Evolutionary conservation across 2,797 vertebrate genomes (phyloP), one percentile per base, ranked within the genome.

Genomic region (Sebastes hubbsi): DNA sequence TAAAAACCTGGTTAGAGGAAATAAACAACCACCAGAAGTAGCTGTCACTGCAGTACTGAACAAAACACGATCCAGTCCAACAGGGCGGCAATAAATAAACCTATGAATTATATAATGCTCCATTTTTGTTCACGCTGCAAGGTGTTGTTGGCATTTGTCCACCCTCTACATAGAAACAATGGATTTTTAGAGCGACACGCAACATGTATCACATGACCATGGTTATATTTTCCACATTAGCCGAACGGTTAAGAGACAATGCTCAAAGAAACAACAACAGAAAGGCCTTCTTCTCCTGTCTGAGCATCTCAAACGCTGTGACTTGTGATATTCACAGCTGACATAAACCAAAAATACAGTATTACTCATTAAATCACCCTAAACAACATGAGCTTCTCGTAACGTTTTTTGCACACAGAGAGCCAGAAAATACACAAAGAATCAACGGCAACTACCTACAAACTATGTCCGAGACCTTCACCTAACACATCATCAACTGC

Each of bases 201-300:
- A 75, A 55, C 80, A 36, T 75, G 84, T 89, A 85, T 94, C 93
- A 89, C 92, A 90, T 92, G 93, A 92, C 84, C 65, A 34, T 42
- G 62, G 75, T 88, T 91, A 78, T 72, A 89, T 88, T 93, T 92
- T 93, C 92, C 88, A 90, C 82, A 80, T 81, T 71, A 85, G 84
- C 72, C 36, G 49, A 56, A 61, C n/a, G 5, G 69, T 82, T 54
- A 86, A 63, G 62, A 49, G 52, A 80, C 83, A 81, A 67, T 8
- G 61, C 59, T 68, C 24, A 52, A 67, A 69, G 49, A 63, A 72
- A 49, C 66, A 64, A 77, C 72, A 71, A 80, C 27, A 59, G 38
- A 77, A 54, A 59, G 54, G 29, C 29, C 36, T 36, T 75, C 67
- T 13, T 27, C 25, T 64, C 8, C 58, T 24, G 13, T 13, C n/a